Conservation (phyloP, 2,888 invertebrate species). For the Miltochrista miniata region DNA sequence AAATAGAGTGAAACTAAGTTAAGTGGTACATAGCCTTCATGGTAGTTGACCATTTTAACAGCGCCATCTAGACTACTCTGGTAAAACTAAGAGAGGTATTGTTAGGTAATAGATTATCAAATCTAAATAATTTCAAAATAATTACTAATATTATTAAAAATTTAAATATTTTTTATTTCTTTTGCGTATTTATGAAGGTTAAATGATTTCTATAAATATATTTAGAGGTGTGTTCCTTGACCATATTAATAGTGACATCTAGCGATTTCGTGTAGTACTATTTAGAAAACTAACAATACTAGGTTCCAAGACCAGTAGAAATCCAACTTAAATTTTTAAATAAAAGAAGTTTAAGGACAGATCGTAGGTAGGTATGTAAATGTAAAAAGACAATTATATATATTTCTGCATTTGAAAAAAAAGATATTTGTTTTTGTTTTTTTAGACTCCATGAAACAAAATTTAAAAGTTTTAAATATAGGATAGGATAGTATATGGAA, state of each 20-base stretch:
- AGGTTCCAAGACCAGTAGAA: not conserved
- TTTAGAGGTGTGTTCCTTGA: constrained; percentile 38
- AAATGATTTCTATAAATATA: not conserved
- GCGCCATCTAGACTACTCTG: constrained; percentile 13
- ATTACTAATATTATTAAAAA: not conserved
- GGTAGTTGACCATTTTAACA: constrained; percentile 37
- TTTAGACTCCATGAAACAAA: not conserved
- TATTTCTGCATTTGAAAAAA: too few relatives aligned
- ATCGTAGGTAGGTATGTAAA: too few relatives aligned
- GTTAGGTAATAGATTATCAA: not conserved
- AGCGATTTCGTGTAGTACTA: not conserved
- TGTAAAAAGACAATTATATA: too few relatives aligned
- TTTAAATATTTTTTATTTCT: too few relatives aligned
- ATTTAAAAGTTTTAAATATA: too few relatives aligned
- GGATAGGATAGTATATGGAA: too few relatives aligned
- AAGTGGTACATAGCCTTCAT: constrained; percentile 10
- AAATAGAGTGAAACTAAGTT: not conserved
- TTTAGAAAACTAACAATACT: not conserved
- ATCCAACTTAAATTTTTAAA: too few relatives aligned
- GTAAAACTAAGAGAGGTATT: not conserved
- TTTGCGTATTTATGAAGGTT: too few relatives aligned
- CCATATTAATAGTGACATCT: constrained; percentile 51
- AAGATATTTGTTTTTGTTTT: not conserved
- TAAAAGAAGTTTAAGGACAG: too few relatives aligned
- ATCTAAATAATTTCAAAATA: not conserved